These are phyloP conservation scores for Eupithecia subfuscata DNA, from an alignment of 2,888 invertebrate species.

Conservation along the genomic window DNA sequence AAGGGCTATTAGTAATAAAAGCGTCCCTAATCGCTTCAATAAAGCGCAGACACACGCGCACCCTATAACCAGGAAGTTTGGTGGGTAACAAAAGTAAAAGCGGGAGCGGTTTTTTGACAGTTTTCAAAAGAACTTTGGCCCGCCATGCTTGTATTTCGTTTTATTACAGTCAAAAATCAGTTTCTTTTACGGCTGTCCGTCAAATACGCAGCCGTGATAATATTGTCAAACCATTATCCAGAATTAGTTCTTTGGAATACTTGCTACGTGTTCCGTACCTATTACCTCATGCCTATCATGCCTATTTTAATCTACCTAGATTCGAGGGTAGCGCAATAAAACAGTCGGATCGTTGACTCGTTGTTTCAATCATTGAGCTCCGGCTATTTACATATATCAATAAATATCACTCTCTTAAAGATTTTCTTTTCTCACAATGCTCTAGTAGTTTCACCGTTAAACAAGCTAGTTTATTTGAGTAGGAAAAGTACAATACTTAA, in stretches of 20 bases:
- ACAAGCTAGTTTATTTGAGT: not conserved
- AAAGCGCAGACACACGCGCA: slow-evolving; percentile 61
- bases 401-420: too few species aligned
- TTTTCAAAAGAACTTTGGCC: not conserved
- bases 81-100: not conserved
- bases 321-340: too few species aligned
- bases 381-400: too few species aligned
- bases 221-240: not conserved
- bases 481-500: not conserved
- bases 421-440: too few species aligned
- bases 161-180: not conserved
- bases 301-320: too few species aligned
- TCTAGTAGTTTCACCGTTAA: not conserved
- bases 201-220: not conserved
- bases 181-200: not conserved
- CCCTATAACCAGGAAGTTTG: slow-evolving; percentile 53
- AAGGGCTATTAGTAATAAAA: slow-evolving; percentile 70
- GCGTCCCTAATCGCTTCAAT: slow-evolving; percentile 65
- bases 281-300: too few species aligned
- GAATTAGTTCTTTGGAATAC: not conserved
- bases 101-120: not conserved
- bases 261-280: too few species aligned
- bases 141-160: not conserved
- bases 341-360: too few species aligned
- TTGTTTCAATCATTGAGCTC: too few species aligned